Evolutionary conservation across 2,113 vertebrate genomes (phyloP), one percentile per base, ranked within the genome.

Genomic region (Ptychochromis oligacanthus): DNA sequence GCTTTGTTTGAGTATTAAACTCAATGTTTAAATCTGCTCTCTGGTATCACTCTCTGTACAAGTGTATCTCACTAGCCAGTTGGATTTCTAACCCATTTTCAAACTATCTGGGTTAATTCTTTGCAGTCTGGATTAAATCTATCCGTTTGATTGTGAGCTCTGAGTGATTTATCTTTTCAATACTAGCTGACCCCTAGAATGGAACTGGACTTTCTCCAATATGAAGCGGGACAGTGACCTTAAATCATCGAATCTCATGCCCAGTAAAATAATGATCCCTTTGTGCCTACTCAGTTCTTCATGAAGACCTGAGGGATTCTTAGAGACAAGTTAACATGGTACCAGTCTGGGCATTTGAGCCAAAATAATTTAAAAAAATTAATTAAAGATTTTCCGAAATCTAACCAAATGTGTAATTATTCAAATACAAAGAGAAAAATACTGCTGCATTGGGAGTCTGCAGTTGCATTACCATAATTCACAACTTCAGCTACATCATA

Each of bases 121-220:
- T 79, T 81, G 61, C 67, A 72, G 80, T 60, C 78, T 78, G 85
- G 86, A 93, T 93, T 92, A 83, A 90, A 88, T 85, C 56, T 75
- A 86, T 88, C 83, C 3, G 3, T 76, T 75, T 87, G 65, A 87
- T 83, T 77, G 79, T 83, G 64, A 85, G 83, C 84, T 78, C 64
- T 78, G 78, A 74, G 72, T 36, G 80, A 59, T 81, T 86, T 87
- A 82, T 86, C 82, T 79, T 55, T 83, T 86, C 22, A 72, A 57
- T 76, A 57, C 43, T 43, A 38, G 60, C 72, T 84, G 58, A 89
- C 72, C 65, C 26, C 40, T 36, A 28, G 18, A 55, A 82, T 24
- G 24, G 46, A 72, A 60, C 77, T 88, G 55, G 81, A 90, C 75
- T 56, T 56, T 38, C 67, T 85, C 83, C 70, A 86, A 38, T 13